Percentiles rank a stretch among this genome's conserved stretches.
These are phyloP conservation scores for Anomalospiza imberbis DNA, from an alignment of 2,797 vertebrate genomes.

Conservation along the genomic window DNA sequence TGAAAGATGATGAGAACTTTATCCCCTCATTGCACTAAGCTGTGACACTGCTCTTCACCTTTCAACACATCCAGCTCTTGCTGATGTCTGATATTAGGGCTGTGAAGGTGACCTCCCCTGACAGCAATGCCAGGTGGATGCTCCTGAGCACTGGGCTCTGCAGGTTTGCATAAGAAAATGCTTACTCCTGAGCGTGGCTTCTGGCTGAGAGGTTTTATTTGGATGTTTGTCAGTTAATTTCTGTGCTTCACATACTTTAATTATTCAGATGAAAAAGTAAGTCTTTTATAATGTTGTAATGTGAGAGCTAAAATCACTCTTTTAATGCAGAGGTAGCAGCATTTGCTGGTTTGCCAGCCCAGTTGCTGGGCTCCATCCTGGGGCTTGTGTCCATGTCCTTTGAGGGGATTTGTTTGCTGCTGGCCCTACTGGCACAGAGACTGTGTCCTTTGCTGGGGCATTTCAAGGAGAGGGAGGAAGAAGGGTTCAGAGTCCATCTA, in stretches of 20 bases:
- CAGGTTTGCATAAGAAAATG: neutral
- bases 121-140: neutral
- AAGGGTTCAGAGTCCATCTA: neutral
- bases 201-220: conserved; percentile 18
- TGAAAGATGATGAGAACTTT: neutral
- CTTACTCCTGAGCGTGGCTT: neutral
- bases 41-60: rapidly evolving
- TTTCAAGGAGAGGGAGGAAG: neutral
- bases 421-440: neutral
- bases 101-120: neutral
- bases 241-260: neutral
- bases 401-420: neutral
- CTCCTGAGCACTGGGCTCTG: neutral
- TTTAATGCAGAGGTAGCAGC: neutral
- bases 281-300: neutral
- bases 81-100: neutral
- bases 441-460: neutral
- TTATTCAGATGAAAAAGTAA: neutral
- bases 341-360: neutral
- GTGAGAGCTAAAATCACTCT: neutral
- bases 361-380: neutral
- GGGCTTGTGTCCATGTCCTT: rapidly evolving
- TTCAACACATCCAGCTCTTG: neutral
- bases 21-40: neutral
- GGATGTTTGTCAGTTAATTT: neutral